Percentiles rank a stretch among this genome's conserved stretches.
These are phyloP conservation scores for Pristionchus arcanus DNA, from an alignment of 2,888 invertebrate species.

Conservation along the genomic window DNA sequence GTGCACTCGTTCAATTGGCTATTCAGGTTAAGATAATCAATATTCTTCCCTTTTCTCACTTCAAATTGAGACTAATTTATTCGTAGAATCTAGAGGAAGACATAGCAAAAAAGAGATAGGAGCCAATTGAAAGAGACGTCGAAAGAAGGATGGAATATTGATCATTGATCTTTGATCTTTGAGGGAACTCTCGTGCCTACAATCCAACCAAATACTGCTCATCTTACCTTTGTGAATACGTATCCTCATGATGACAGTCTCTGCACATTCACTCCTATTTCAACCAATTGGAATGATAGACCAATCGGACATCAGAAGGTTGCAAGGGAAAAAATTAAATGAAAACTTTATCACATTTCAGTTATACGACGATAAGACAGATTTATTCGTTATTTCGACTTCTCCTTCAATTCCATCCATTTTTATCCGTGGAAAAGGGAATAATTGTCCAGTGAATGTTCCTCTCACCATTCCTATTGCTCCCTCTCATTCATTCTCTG, in stretches of 20 bases:
- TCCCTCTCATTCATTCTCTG: background rate
- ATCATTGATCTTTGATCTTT: constrained; percentile 10
- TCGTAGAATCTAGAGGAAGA: background rate
- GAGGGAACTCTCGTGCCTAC: constrained; percentile 48
- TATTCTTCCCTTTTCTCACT: background rate
- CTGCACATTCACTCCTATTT: constrained; percentile 22
- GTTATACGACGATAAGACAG: constrained; percentile 30
- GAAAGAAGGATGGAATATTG: background rate
- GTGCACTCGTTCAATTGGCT: constrained; percentile 68
- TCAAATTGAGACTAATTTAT: background rate
- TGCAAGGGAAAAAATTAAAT: background rate
- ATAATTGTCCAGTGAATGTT: constrained; percentile 41
- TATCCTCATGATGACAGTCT: background rate
- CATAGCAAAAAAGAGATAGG: background rate
- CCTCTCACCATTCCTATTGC: background rate
- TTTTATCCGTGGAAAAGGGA: constrained; percentile 32
- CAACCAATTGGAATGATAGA: constrained; percentile 5
- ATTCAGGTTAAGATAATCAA: constrained; percentile 61
- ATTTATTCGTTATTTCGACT: background rate
- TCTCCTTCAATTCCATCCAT: constrained; percentile 18
- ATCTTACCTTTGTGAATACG: constrained; percentile 49
- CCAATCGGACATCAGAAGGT: background rate
- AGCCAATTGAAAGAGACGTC: background rate
- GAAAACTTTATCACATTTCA: background rate
- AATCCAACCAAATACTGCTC: constrained; percentile 21